Evolutionary conservation across 2,888 invertebrate species (phyloP).

Genomic region (Hydropsyche betteni): DNA sequence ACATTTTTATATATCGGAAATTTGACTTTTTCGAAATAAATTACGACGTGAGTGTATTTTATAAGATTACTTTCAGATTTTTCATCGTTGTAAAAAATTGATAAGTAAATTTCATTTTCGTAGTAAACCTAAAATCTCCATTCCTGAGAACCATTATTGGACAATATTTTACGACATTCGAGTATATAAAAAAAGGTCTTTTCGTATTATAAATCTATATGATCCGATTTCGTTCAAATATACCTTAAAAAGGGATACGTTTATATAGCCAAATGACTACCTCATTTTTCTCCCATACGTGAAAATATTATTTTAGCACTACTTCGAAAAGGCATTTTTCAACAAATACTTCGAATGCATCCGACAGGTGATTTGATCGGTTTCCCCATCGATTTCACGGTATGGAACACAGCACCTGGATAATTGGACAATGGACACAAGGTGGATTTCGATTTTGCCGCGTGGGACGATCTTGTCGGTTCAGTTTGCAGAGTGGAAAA

Average conservation of each 20-base stretch:
- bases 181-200: slow-evolving; percentile 1
- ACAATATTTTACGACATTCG: not conserved
- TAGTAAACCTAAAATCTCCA: not conserved
- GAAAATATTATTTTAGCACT: not conserved
- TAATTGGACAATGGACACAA: slow-evolving; percentile 2
- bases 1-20: too few species aligned
- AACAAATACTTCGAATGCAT: not conserved
- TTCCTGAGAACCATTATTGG: not conserved
- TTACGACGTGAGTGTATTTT: too few species aligned
- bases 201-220: slow-evolving; percentile 18
- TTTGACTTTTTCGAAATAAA: too few species aligned
- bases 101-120: slow-evolving; percentile 19
- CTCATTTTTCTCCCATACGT: not conserved
- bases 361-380: not conserved
- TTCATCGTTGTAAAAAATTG: not conserved
- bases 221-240: slow-evolving; percentile 1
- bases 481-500: not conserved
- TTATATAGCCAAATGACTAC: not conserved
- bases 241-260: too few species aligned
- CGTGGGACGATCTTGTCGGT: not conserved
- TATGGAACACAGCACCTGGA: not conserved
- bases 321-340: not conserved
- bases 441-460: not conserved
- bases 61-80: too few species aligned
- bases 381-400: not conserved